Evolutionary conservation across 1,140 invertebrate genomes (phyloP), one percentile per base, ranked within the genome.

Genomic region (Dinoponera quadriceps): DNA sequence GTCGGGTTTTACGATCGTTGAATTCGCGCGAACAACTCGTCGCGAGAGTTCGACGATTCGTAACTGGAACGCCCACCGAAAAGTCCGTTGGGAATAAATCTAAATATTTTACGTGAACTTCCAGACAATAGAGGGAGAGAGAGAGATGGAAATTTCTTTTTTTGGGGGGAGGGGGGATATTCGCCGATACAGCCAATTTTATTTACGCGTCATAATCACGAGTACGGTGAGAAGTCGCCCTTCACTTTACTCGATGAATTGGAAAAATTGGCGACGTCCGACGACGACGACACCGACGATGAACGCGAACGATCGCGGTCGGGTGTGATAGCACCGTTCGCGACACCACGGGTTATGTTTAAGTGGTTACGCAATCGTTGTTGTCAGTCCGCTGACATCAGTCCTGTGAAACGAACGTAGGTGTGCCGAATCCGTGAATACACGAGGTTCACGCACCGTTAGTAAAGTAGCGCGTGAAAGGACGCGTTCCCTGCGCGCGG

Each of bases 391-490:
- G 22, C 63, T 78, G 75, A 78, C 75, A 57, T 78, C 51, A 69
- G 7, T 25, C 65, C 54, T 33, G 22, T 71, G 69, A 69, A 71
- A 59, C 1, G 13, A 25, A 27, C 13, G n/a, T 48, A 63, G 73
- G 73, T 55, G 73, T 20, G 68, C 66, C 85, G 27, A 48, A 49
- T 66, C 29, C 55, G 51, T 59, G 81, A 65, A 87, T 83, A 57
- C 60, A 22, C 38, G 38, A 71, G 25, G 65, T 59, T 75, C 65
- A 63, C 77, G 48, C 57, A 54, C 44, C 44, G 54, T 11, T 55
- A 77, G 69, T 80, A 80, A 82, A 57, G 63, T 54, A 51, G 66
- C 82, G 82, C 48, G 69, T 81, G 55, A 87, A 84, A 57, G 85
- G 44, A 57, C 60, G 69, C 59, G 55, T 59, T 51, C 68, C 13